A percentile compares a stretch with the other conserved stretches of the same genome.
phyloP scores from a whole-genome alignment of 2,888 invertebrate species.

The Agrilus mali region DNA sequence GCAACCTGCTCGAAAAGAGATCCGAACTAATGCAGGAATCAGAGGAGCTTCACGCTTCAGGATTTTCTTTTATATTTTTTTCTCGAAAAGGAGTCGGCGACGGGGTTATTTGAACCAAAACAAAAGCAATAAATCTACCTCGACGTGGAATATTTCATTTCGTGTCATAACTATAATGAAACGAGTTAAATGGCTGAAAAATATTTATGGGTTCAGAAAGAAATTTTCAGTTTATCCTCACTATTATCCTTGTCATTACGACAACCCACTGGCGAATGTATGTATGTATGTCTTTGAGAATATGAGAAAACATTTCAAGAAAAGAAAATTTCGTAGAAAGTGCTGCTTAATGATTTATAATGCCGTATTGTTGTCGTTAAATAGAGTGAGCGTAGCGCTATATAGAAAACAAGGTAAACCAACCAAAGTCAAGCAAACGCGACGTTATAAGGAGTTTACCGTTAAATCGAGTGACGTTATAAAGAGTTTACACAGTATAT shows the following conservation, averaged over 20 bases:
- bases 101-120: slow-evolving; percentile 10
- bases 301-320: too few relatives aligned
- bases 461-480: too few relatives aligned
- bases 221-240: slow-evolving; percentile 1
- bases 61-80: slow-evolving; percentile 6
- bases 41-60: slow-evolving; percentile 5
- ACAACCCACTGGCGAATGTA: slow-evolving; percentile 2
- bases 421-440: too few relatives aligned
- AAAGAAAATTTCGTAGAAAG: too few relatives aligned
- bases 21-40: not conserved
- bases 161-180: slow-evolving; percentile 3
- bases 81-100: slow-evolving; percentile 6
- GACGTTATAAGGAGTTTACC: too few relatives aligned
- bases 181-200: slow-evolving; percentile 8
- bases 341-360: too few relatives aligned
- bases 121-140: slow-evolving; percentile 8
- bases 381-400: too few relatives aligned
- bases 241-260: slow-evolving; percentile 1
- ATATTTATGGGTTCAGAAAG: slow-evolving; percentile 5
- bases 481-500: too few relatives aligned
- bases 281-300: not conserved
- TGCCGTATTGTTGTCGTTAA: too few relatives aligned
- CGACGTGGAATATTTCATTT: not conserved
- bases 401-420: too few relatives aligned
- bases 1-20: slow-evolving; percentile 7